Conservation (phyloP, 2,888 invertebrate genomes). For the Lasioglossum marginatum region DNA sequence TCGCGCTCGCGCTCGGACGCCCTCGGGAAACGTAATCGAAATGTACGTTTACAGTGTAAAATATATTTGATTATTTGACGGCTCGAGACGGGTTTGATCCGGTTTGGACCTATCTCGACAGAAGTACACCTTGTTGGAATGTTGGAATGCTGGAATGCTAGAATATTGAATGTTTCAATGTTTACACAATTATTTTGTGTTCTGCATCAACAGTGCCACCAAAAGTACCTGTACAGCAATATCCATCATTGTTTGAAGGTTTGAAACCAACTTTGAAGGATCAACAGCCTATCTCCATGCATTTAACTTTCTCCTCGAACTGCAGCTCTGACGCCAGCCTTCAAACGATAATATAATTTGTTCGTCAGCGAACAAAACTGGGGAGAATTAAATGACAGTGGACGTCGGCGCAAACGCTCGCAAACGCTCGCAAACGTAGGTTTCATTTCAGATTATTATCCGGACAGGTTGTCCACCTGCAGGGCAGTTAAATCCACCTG, state of each 20-base stretch:
- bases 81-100: background rate
- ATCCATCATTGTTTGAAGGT: background rate
- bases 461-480: slow-evolving; percentile 16
- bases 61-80: background rate
- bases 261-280: background rate
- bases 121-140: background rate
- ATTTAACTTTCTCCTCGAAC: background rate
- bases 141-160: background rate
- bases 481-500: slow-evolving; percentile 74
- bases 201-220: background rate
- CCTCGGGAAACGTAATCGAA: background rate
- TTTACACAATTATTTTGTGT: no score
- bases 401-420: background rate
- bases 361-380: background rate
- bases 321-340: background rate
- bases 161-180: background rate
- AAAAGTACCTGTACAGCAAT: background rate
- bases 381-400: background rate
- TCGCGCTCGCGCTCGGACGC: background rate
- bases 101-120: no score
- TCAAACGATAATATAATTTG: background rate
- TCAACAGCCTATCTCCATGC: background rate
- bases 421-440: background rate
- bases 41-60: background rate
- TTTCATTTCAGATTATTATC: background rate